Percentiles rank a stretch among this genome's conserved stretches.
Conservation (phyloP, 2,797 vertebrate genomes). For the Aeoliscus strigatus region DNA sequence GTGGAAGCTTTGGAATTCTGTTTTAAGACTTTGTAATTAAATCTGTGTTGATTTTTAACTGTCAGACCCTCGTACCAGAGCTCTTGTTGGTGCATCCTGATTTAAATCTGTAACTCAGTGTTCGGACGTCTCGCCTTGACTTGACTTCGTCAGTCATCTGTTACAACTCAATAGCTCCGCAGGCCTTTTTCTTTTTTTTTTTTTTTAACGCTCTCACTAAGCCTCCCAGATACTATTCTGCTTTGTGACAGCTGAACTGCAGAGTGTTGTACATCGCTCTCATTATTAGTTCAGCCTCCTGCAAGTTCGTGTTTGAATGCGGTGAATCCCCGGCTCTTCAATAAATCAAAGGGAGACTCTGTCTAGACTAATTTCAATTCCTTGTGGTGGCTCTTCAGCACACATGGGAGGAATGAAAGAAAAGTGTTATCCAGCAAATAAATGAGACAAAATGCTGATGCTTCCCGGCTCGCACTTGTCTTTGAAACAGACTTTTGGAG, state of each 20-base stretch:
- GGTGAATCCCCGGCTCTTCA: conserved; percentile 11
- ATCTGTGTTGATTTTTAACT: no score
- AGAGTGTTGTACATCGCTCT: neutral
- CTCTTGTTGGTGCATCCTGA: no score
- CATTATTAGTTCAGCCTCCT: neutral
- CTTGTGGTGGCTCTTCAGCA: conserved; percentile 39
- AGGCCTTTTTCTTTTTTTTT: neutral
- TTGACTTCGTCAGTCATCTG: conserved; percentile 3
- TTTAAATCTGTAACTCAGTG: no score
- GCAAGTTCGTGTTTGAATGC: conserved; percentile 3
- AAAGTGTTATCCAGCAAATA: conserved; percentile 5
- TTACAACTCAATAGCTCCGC: conserved; percentile 5
- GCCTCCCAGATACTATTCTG: neutral
- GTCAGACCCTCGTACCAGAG: no score
- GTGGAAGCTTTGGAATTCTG: neutral
- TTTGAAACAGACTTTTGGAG: no score
- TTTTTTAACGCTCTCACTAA: neutral
- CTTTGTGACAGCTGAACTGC: neutral
- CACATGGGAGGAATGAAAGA: conserved; percentile 13
- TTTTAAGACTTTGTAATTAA: conserved; percentile 10
- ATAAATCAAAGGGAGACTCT: conserved; percentile 32
- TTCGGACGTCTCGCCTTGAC: no score
- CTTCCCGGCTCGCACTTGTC: no score
- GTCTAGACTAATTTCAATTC: conserved; percentile 44
- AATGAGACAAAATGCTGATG: conserved; percentile 19